Conservation (phyloP, 2,797 vertebrate genomes). For the Pyrocephalus nanus region DNA sequence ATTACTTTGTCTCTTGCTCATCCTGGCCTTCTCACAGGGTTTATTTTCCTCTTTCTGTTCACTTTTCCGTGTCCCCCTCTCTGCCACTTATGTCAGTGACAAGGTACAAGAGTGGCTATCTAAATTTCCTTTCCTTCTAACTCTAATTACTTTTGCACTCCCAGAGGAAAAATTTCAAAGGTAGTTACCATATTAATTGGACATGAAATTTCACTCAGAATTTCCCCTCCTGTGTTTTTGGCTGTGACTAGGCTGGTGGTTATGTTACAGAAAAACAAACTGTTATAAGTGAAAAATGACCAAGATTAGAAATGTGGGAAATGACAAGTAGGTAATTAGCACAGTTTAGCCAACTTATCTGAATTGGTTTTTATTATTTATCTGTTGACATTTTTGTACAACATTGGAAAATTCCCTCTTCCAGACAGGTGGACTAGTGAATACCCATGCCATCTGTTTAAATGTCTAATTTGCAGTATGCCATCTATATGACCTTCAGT, state of each 20-base stretch:
- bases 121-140: background rate
- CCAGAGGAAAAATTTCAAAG: background rate
- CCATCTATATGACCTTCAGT: conserved; percentile 59
- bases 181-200: background rate
- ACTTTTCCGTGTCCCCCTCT: background rate
- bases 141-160: background rate
- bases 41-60: conserved; percentile 1
- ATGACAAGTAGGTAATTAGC: background rate
- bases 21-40: background rate
- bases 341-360: background rate
- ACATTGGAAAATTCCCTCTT: conserved; percentile 12
- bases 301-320: background rate
- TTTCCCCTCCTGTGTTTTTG: background rate
- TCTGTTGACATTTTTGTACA: conserved; percentile 13
- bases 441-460: conserved; percentile 65
- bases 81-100: background rate
- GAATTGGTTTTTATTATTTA: background rate
- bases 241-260: background rate
- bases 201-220: background rate
- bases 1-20: background rate
- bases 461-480: conserved; percentile 56
- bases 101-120: background rate
- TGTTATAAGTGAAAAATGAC: background rate
- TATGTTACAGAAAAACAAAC: background rate
- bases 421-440: conserved; percentile 41